A percentile compares a stretch with the other conserved stretches of the same genome.
phyloP scores from a whole-genome alignment of 2,113 vertebrate species.

The Caranx melampygus region DNA sequence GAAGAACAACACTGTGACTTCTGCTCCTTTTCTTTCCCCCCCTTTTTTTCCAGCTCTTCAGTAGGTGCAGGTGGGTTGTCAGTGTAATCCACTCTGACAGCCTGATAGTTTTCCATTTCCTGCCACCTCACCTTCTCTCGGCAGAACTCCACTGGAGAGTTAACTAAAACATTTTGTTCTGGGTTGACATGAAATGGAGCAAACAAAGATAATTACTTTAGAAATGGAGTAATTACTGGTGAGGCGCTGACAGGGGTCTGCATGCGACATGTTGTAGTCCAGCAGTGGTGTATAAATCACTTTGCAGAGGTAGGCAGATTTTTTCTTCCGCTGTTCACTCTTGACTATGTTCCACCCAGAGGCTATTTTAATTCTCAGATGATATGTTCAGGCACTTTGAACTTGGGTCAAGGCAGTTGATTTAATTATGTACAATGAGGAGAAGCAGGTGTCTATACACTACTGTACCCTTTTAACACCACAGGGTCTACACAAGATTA shows the following conservation, averaged over 20 bases:
- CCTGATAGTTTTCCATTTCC: conserved; percentile 72
- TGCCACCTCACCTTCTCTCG: conserved; percentile 66
- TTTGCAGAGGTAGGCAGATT: conserved; percentile 51
- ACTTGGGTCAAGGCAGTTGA: conserved; percentile 6
- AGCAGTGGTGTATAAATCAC: background rate
- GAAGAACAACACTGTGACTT: conserved; percentile 52
- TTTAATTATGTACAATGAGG: background rate
- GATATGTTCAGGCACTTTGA: conserved; percentile 14
- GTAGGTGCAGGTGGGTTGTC: conserved; percentile 50
- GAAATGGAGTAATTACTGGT: conserved; percentile 59
- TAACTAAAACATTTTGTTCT: conserved; percentile 50
- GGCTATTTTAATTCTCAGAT: conserved; percentile 35
- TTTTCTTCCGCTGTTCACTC: conserved; percentile 20
- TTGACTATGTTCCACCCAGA: conserved; percentile 5
- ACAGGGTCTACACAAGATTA: conserved; percentile 14
- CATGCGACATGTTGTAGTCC: conserved; percentile 29
- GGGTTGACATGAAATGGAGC: conserved; percentile 62
- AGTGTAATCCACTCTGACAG: conserved; percentile 72
- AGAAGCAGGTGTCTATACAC: too few species aligned
- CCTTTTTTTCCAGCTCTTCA: conserved; percentile 47
- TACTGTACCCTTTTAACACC: conserved; percentile 4
- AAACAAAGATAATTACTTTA: conserved; percentile 54
- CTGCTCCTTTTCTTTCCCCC: conserved; percentile 24
- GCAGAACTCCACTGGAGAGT: conserved; percentile 60
- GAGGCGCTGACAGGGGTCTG: conserved; percentile 31